Conservation (phyloP, 2,888 invertebrate genomes). For the Campoplex nolae region DNA sequence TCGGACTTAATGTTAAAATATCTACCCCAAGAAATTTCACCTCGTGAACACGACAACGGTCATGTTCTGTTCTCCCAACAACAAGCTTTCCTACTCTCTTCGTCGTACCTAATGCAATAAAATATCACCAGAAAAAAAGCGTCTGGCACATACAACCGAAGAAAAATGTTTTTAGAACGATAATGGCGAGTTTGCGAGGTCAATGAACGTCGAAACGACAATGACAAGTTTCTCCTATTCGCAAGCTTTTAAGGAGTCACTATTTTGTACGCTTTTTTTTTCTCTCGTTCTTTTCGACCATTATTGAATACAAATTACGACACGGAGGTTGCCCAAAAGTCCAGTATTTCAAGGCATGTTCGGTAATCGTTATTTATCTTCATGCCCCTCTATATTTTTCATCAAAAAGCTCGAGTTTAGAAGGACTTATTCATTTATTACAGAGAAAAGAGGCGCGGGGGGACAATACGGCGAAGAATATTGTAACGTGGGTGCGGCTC, state of each 20-base stretch:
- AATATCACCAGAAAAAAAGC: slow-evolving; percentile 18
- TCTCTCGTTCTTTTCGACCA: background rate
- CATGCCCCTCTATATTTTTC: background rate
- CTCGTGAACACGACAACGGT: background rate
- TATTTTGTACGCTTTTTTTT: no score
- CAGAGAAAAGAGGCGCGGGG: background rate
- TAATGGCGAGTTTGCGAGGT: background rate
- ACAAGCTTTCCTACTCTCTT: slow-evolving; percentile 54
- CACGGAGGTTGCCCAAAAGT: background rate
- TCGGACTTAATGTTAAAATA: slow-evolving; percentile 27
- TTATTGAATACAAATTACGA: background rate
- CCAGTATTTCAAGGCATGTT: no score
- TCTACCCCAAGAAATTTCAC: slow-evolving; percentile 12
- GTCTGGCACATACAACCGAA: background rate
- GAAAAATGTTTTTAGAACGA: background rate
- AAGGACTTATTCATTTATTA: background rate
- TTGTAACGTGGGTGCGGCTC: slow-evolving; percentile 74
- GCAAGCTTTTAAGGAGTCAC: background rate
- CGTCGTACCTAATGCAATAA: background rate
- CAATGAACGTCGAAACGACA: background rate
- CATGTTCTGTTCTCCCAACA: slow-evolving; percentile 39
- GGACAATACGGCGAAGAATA: slow-evolving; percentile 21
- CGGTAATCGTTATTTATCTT: background rate
- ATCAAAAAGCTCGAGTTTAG: background rate
- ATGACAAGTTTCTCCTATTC: background rate